Evolutionary conservation across 2,113 vertebrate genomes (phyloP).

Genomic region (Charadrius vociferus): DNA sequence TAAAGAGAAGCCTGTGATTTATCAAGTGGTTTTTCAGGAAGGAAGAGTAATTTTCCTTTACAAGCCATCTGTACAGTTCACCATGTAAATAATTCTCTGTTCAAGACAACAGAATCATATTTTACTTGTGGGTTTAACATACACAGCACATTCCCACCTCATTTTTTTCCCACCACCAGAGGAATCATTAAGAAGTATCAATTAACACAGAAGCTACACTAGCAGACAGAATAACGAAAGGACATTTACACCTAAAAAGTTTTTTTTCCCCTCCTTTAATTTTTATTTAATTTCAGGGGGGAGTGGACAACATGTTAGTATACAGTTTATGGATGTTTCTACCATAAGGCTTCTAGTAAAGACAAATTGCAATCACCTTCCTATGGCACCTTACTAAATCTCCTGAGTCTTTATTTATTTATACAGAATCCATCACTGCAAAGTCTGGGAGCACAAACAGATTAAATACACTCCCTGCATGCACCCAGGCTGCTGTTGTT

Average conservation of each 20-base stretch:
- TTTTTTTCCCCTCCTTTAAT: not conserved
- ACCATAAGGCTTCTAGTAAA: not conserved
- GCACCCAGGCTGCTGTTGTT: not conserved
- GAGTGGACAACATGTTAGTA: not conserved
- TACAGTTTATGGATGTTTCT: not conserved
- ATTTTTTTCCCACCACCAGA: constrained; percentile 9
- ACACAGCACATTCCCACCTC: not conserved
- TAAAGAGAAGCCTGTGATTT: constrained; percentile 61
- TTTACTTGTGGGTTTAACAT: constrained; percentile 20
- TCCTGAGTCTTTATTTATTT: constrained; percentile 52
- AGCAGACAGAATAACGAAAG: constrained; percentile 2
- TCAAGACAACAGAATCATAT: constrained; percentile 42
- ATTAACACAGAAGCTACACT: constrained; percentile 34
- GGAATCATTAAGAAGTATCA: constrained; percentile 32
- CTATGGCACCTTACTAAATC: constrained; percentile 21
- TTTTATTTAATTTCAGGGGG: not conserved
- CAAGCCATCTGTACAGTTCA: constrained; percentile 57
- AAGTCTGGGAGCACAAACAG: constrained; percentile 2
- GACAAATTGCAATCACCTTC: constrained; percentile 30
- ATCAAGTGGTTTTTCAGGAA: constrained; percentile 69
- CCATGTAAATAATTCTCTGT: constrained; percentile 37
- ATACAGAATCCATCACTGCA: not conserved
- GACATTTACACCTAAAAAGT: not conserved
- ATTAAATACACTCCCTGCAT: not conserved
- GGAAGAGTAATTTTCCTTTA: constrained; percentile 60